Evolutionary conservation across 2,797 vertebrate species (phyloP).

Genomic region (Pangasius larnaudii): DNA sequence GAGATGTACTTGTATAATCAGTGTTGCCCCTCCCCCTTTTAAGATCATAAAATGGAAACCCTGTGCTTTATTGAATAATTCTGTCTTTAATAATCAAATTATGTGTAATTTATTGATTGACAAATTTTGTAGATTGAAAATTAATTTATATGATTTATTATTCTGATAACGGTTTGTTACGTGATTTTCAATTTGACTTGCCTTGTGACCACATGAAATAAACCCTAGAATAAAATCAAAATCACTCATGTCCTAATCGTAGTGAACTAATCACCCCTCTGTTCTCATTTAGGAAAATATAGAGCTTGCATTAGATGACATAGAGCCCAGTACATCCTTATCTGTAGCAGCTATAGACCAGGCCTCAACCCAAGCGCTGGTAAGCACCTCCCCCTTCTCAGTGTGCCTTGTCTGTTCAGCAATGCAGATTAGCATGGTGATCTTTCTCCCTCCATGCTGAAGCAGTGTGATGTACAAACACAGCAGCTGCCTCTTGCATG

Average conservation of each 20-base stretch:
- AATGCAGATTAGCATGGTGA: constrained; percentile 17
- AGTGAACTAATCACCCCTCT: constrained; percentile 71
- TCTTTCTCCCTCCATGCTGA: constrained; percentile 20
- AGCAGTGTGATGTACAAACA: background rate
- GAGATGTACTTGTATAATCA: background rate
- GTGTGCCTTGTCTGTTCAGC: background rate
- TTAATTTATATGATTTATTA: background rate
- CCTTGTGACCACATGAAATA: constrained; percentile 40
- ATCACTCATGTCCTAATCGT: constrained; percentile 28
- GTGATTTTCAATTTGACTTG: constrained; percentile 33
- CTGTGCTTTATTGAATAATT: background rate
- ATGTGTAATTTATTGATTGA: background rate
- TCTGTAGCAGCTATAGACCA: constrained; percentile 93
- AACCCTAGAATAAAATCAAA: constrained; percentile 3
- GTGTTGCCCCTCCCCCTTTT: background rate
- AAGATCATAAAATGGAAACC: too few species aligned
- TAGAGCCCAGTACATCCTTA: constrained; percentile 83
- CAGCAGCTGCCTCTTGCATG: constrained; percentile 15
- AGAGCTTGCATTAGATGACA: constrained; percentile 91
- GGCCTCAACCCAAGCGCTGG: constrained; percentile 91
- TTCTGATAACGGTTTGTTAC: background rate
- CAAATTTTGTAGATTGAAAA: background rate
- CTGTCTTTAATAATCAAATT: background rate
- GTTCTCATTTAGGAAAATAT: constrained; percentile 90
- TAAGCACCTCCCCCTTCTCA: constrained; percentile 71